phyloP scores from a whole-genome alignment of 2,888 invertebrate species.

The Drosophila pegasa region DNA sequence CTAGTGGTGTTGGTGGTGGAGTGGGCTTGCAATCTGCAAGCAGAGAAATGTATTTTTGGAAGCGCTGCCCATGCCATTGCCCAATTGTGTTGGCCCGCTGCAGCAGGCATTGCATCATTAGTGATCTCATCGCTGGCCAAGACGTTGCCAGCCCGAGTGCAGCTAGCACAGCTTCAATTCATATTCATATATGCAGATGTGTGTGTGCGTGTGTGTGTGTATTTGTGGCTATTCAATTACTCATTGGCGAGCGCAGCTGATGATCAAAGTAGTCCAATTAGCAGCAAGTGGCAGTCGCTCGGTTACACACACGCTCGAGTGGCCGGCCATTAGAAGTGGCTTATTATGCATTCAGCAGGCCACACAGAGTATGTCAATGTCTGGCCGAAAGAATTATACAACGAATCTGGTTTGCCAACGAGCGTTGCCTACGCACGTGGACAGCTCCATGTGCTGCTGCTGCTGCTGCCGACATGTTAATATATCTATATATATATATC shows the following conservation, averaged over 20 bases:
- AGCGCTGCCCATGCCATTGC: slow-evolving; percentile 10
- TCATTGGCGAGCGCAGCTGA: slow-evolving; percentile 22
- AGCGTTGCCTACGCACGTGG: slow-evolving; percentile 58
- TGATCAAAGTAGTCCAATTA: slow-evolving; percentile 56
- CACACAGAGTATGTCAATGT: slow-evolving; percentile 62
- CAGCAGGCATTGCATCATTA: slow-evolving; percentile 33
- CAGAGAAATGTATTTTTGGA: slow-evolving; percentile 8
- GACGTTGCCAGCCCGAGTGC: slow-evolving; percentile 12
- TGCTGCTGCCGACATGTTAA: slow-evolving; percentile 12
- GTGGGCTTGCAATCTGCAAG: slow-evolving; percentile 5
- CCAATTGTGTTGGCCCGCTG: slow-evolving; percentile 15
- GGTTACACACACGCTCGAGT: slow-evolving; percentile 12
- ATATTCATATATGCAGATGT: neutral
- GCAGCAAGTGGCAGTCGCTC: slow-evolving; percentile 35
- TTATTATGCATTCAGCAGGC: slow-evolving; percentile 58
- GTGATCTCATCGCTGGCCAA: slow-evolving; percentile 42
- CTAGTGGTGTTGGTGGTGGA: neutral
- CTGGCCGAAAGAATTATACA: slow-evolving; percentile 60
- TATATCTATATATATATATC: no score
- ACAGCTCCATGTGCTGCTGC: slow-evolving; percentile 25
- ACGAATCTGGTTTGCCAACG: slow-evolving; percentile 26
- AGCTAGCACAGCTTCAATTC: slow-evolving; percentile 4
- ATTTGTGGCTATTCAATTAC: slow-evolving; percentile 32
- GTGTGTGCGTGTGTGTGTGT: slow-evolving; percentile 1
- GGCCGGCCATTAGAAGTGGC: slow-evolving; percentile 42